phyloP scores from a whole-genome alignment of 2,888 invertebrate species.

The Trypoxylon attenuatum region DNA sequence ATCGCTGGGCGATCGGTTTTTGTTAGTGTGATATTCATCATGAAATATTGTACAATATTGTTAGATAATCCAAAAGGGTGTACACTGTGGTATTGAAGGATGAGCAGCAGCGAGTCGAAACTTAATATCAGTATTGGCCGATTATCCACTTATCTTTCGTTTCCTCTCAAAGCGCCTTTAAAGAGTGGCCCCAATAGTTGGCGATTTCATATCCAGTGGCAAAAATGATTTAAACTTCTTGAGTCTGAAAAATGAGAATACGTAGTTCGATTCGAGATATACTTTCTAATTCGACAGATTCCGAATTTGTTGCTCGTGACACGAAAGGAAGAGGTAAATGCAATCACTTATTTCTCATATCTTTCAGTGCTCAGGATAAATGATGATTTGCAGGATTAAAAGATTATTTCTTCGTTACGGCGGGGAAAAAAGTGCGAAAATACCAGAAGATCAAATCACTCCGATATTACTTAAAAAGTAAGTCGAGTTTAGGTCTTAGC shows the following conservation, averaged over 20 bases:
- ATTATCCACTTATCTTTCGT: slow-evolving; percentile 23
- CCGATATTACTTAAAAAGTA: slow-evolving; percentile 39
- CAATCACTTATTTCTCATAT: slow-evolving; percentile 26
- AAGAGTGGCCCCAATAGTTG: slow-evolving; percentile 5
- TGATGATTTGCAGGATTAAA: slow-evolving; percentile 4
- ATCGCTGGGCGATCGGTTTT: slow-evolving; percentile 47
- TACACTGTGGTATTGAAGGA: slow-evolving; percentile 25
- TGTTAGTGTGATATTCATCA: slow-evolving; percentile 31
- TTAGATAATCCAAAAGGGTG: slow-evolving; percentile 22
- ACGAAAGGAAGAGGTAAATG: too few relatives aligned
- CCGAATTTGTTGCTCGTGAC: background rate
- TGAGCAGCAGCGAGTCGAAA: slow-evolving; percentile 13
- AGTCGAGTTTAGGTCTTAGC: slow-evolving; percentile 47
- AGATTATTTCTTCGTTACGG: slow-evolving; percentile 3
- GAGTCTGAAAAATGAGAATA: slow-evolving; percentile 14
- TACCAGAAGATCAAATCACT: slow-evolving; percentile 10
- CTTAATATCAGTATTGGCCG: slow-evolving; percentile 7
- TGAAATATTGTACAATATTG: slow-evolving; percentile 25
- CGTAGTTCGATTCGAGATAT: background rate
- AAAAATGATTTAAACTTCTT: slow-evolving; percentile 10
- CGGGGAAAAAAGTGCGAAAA: background rate
- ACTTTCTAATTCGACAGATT: background rate
- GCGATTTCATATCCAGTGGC: slow-evolving; percentile 23
- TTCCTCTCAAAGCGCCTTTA: slow-evolving; percentile 29
- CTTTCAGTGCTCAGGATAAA: slow-evolving; percentile 6